Evolutionary conservation across 1,140 invertebrate species (phyloP).

Genomic region (Stratiolaelaps scimitus): DNA sequence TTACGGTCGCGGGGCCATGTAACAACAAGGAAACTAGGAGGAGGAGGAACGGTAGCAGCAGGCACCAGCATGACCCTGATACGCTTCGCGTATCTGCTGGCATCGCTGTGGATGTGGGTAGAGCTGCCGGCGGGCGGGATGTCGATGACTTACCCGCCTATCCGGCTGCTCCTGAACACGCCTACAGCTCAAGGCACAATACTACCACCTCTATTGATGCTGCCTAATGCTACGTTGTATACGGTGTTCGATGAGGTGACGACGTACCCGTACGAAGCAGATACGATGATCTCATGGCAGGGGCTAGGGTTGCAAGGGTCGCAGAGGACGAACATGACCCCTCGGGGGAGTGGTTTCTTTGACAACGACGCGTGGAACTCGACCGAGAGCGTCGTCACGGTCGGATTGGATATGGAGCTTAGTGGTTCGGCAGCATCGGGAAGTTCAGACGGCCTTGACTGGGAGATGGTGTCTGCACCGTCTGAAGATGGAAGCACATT

Average conservation of each 20-base stretch:
- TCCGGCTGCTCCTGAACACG: background rate
- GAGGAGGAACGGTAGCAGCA: no score
- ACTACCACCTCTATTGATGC: background rate
- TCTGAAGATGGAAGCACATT: conserved; percentile 3
- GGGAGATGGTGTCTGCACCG: conserved; percentile 7
- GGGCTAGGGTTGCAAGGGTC: no score
- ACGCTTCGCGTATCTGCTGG: background rate
- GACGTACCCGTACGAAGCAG: conserved; percentile 24
- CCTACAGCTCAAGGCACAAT: background rate
- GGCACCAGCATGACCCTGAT: background rate
- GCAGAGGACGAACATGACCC: background rate
- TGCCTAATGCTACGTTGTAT: conserved; percentile 6
- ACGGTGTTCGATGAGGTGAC: conserved; percentile 19
- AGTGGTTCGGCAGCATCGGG: background rate
- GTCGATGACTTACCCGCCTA: conserved; percentile 13
- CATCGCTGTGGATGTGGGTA: background rate
- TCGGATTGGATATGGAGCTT: background rate
- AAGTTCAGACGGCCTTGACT: background rate
- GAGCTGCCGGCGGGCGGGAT: conserved; percentile 9
- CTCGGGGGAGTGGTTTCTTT: background rate
- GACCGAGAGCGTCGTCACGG: background rate
- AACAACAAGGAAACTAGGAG: no score
- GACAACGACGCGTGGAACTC: conserved; percentile 5
- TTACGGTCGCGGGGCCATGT: no score
- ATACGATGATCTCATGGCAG: conserved; percentile 21